Percentiles rank a stretch among this genome's conserved stretches.
phyloP scores from a whole-genome alignment of 1,140 invertebrate genomes.

The Venturia canescens region DNA sequence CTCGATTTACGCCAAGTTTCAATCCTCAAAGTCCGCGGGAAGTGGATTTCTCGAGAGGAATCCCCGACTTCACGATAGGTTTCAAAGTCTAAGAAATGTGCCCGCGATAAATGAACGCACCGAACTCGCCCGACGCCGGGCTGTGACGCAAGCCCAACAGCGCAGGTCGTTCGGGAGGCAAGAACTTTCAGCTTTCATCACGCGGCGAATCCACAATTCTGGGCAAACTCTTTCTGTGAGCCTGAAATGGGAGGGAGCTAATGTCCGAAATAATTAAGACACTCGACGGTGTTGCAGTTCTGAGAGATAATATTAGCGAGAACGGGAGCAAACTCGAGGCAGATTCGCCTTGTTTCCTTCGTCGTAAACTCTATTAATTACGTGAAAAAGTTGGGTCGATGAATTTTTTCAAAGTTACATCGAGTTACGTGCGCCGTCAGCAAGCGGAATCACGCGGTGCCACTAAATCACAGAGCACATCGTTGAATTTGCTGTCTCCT shows the following conservation, averaged over 20 bases:
- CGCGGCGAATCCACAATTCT: background rate
- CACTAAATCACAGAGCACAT: background rate
- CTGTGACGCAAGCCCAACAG: background rate
- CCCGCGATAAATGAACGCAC: background rate
- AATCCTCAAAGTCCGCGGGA: no score
- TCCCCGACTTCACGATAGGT: no score
- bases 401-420: background rate
- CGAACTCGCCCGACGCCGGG: background rate
- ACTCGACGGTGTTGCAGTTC: background rate
- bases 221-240: background rate
- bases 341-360: background rate
- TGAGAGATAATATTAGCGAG: background rate
- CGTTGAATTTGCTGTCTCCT: slow-evolving; percentile 15
- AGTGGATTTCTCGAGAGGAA: no score
- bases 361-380: background rate
- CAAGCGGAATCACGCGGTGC: background rate
- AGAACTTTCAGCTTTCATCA: background rate
- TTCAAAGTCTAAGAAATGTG: no score
- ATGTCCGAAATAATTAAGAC: slow-evolving; percentile 13
- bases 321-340: background rate
- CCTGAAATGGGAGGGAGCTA: background rate
- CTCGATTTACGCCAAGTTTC: no score
- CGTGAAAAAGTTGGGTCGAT: background rate
- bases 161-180: background rate
- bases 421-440: background rate